phyloP scores from a whole-genome alignment of 2,113 vertebrate genomes.

The Athene cunicularia region DNA sequence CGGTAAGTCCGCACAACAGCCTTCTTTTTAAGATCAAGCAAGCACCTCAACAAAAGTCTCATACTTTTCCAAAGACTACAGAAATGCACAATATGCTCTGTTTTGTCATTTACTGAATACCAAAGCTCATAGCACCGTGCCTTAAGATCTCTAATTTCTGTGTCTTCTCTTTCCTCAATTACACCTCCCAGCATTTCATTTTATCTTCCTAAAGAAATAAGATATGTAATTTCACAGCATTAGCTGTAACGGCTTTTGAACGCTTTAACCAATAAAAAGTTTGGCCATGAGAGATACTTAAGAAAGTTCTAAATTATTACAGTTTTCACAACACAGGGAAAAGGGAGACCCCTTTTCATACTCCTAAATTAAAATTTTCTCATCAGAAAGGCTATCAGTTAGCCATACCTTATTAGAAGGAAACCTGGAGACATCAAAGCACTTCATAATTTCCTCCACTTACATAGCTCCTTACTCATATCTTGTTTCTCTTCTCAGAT shows the following conservation, averaged over 20 bases:
- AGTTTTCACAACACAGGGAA: background rate
- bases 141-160: background rate
- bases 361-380: accelerated
- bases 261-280: background rate
- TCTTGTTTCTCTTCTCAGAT: accelerated
- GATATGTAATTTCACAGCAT: background rate
- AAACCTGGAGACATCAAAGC: background rate
- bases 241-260: background rate
- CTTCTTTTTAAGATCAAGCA: background rate
- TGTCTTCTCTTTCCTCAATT: background rate
- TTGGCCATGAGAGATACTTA: background rate
- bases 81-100: accelerated
- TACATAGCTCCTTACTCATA: background rate
- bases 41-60: background rate
- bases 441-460: accelerated
- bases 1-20: background rate
- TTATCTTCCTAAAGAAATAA: background rate
- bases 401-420: background rate
- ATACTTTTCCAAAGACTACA: background rate
- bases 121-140: background rate
- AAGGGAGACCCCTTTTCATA: background rate
- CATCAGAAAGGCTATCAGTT: background rate
- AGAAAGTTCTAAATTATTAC: background rate
- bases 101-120: background rate
- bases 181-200: background rate